Base-by-base conservation (phyloP, 2,888 invertebrate species). In the Pseudolycoriella hygida region DNA sequence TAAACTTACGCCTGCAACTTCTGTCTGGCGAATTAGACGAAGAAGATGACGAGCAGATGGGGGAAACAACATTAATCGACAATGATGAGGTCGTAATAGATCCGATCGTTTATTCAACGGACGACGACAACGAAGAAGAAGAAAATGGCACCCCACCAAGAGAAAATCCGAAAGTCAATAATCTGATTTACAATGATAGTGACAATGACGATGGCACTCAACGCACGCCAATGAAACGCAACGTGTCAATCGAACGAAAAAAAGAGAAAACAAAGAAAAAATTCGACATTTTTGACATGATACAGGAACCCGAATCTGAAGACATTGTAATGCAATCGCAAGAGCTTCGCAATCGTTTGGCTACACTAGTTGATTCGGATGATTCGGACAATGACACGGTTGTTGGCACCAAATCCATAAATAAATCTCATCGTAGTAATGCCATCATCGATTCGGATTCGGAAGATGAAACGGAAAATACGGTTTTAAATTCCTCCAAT, bases 121-220 rank as follows among this genome's bases (percentile, higher is more conserved):
- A 40, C 1, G 51, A 52, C 14, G 51, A 53, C 2, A 49, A 48
- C 1, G 47, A 47, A 4, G 49, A 48, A 1, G 47, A 50, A 2
- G 48, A 17, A 42, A 15, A 5, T 20, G 37, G 39, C 10, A 30
- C n/a, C 15, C 8, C n/a, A 11, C 43, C 44, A 68, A 69, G 53
- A 64, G 75, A 43, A 68, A 77, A 63, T 67, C 44, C 73, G 72
- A n/a, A n/a, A n/a, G 1, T 76, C 34, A 68, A 72, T 49, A 72
- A 72, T 43, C 53, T 65, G 2, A 55, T 61, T 51, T 64, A 57
- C 45, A 64, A 58, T 52, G 58, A 62, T 38, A 65, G 65, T 46
- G 66, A 65, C 51, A 57, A 63, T 31, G 64, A 65, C 43, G 54
- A 57, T 40, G 58, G 57, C 40, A 58, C 58, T 40, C 50, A 55